Evolutionary conservation across 1,140 invertebrate species (phyloP), one percentile per base, ranked within the genome.

Genomic region (Portunus trituberculatus): DNA sequence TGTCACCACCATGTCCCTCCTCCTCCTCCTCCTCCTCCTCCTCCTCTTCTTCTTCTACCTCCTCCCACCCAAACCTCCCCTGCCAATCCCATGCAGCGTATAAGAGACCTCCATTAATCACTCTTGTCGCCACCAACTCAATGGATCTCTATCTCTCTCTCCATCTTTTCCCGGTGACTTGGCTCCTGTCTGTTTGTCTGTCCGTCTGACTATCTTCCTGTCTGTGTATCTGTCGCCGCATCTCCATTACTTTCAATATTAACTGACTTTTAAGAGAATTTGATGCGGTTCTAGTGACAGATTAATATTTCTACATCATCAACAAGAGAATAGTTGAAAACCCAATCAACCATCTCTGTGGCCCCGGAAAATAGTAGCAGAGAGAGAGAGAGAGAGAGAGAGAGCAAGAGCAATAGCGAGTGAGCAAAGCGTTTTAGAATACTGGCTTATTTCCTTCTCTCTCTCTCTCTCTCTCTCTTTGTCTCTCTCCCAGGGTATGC

Each of bases 401-500:
- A 39, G 39, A 39, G 39, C 1, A 6, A 39, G 39, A 39, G 39
- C 1, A 6, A 39, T 1, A 39, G 39, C 1, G 39, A 39, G 39
- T 2, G 39, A 39, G 39, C 39, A 39, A 39, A 39, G 39, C 39
- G 39, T 39, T 39, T 39, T 28, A 89, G n/a, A 29, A 25, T 29
- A 28, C 16, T 88, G 32, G n/a, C 83, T 84, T 84, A 32, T 84
- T 25, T 84, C n/a, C n/a, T n/a, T 84, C 25, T 32, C n/a, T 84
- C n/a, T 32, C 25, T 32, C n/a, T 84, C 25, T 32, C n/a, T 84
- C n/a, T 32, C 25, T 32, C n/a, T 20, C 2, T 25, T 20, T 20
- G 0, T n/a, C 28, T 2, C 67, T n/a, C 52, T 29, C 20, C 29
- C 94, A 95, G 94, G 94, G 94, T 28, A 95, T 95, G 94, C 29